phyloP scores from a whole-genome alignment of 2,888 invertebrate genomes.

The Eueremaeus valkanovi region DNA sequence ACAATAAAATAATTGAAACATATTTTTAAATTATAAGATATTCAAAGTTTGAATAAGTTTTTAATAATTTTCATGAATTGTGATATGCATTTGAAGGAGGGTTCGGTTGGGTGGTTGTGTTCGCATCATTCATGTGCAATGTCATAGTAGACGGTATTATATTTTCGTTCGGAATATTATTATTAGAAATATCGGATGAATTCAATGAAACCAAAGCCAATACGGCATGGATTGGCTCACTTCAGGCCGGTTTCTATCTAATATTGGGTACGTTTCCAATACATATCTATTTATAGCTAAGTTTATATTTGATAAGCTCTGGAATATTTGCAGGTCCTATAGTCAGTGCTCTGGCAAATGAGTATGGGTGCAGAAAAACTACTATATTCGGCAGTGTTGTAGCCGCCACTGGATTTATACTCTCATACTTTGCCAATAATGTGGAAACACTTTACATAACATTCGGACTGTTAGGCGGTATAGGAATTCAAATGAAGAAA shows the following conservation, averaged over 20 bases:
- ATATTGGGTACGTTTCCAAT: too few relatives aligned
- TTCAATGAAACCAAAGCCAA: conserved; percentile 82
- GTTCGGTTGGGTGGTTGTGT: conserved; percentile 90
- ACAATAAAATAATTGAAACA: too few relatives aligned
- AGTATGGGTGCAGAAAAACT: conserved; percentile 87
- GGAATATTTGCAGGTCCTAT: too few relatives aligned
- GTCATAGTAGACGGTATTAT: conserved; percentile 97
- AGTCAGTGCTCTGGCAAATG: conserved; percentile 91
- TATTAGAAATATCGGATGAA: conserved; percentile 70
- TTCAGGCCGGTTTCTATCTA: conserved; percentile 91
- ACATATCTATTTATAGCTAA: too few relatives aligned
- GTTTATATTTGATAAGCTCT: too few relatives aligned
- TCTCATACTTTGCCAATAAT: conserved; percentile 54
- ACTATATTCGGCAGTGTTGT: conserved; percentile 87
- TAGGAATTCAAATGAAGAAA: conserved; percentile 42
- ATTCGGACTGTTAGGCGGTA: conserved; percentile 54
- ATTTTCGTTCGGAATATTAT: conserved; percentile 93
- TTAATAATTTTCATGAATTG: too few relatives aligned
- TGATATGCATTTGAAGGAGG: conserved; percentile 56
- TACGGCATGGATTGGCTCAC: conserved; percentile 88
- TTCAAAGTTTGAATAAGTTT: too few relatives aligned
- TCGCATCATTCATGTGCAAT: conserved; percentile 95
- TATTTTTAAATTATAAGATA: too few relatives aligned
- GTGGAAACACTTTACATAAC: conserved; percentile 55
- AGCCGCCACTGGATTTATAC: conserved; percentile 72